Evolutionary conservation across 2,888 invertebrate species (phyloP), one percentile per base, ranked within the genome.

Genomic region (Atrina japonica): DNA sequence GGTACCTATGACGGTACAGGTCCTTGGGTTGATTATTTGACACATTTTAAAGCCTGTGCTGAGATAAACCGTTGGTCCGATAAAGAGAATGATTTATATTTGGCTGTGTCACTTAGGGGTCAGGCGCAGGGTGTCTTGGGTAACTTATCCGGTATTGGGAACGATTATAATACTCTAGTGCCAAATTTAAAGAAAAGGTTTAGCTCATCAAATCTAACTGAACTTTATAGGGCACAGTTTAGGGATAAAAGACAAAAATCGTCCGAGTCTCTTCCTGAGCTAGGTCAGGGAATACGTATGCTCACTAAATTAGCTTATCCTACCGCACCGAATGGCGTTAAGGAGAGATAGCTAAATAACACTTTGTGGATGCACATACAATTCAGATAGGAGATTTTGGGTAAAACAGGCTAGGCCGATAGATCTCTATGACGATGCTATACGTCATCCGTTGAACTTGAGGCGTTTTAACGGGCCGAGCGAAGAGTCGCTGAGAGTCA

Each of bases 21-120:
- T n/a, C n/a, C n/a, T n/a, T n/a, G n/a, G n/a, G n/a, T n/a, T n/a
- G n/a, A n/a, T n/a, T n/a, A n/a, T n/a, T n/a, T n/a, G n/a, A n/a
- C n/a, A n/a, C n/a, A n/a, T n/a, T n/a, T n/a, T n/a, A n/a, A n/a
- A n/a, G n/a, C n/a, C n/a, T n/a, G n/a, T n/a, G n/a, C n/a, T n/a
- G n/a, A n/a, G n/a, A n/a, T n/a, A n/a, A n/a, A n/a, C n/a, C n/a
- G n/a, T n/a, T n/a, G n/a, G n/a, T n/a, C n/a, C n/a, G n/a, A n/a
- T n/a, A n/a, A n/a, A n/a, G n/a, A n/a, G n/a, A n/a, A n/a, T n/a
- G n/a, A n/a, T n/a, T 7, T 60, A 16, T 60, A 73, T 50, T 35
- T 70, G n/a, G 69, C 70, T 18, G 70, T 66, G 14, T 58, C 60
- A n/a, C 29, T 73, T 11, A 30, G 55, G 23, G 72, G 73, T 14